These are phyloP conservation scores for Rhabdophis nuchalis DNA, from an alignment of 2,797 vertebrate genomes.

Conservation along the genomic window DNA sequence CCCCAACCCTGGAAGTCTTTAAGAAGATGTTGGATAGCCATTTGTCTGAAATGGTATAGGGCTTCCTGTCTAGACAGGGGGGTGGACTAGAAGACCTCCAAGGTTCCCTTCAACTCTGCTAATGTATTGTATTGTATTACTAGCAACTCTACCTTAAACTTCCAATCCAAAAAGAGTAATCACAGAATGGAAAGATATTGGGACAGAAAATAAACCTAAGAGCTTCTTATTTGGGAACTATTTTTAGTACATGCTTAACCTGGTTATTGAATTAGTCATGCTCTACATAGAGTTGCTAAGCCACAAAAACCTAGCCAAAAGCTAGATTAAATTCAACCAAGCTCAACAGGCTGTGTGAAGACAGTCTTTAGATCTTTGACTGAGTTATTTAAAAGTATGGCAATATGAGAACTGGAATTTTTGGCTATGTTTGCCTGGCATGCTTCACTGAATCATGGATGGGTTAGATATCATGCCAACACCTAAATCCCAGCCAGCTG, in stretches of 20 bases:
- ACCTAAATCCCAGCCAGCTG: background rate
- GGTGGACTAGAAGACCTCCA: too few relatives aligned
- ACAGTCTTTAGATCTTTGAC: background rate
- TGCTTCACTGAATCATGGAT: background rate
- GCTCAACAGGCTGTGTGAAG: background rate
- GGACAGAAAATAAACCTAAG: background rate
- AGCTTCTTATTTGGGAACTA: background rate
- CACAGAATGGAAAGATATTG: background rate
- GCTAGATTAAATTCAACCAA: background rate
- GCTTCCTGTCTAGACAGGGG: too few relatives aligned
- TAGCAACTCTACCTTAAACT: background rate
- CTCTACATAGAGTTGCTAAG: background rate
- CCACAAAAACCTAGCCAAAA: background rate
- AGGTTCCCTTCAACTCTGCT: too few relatives aligned
- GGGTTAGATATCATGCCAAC: background rate
- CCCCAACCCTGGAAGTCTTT: too few relatives aligned
- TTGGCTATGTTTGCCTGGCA: background rate
- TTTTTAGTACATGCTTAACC: background rate
- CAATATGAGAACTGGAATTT: background rate
- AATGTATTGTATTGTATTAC: too few relatives aligned
- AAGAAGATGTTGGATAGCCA: too few relatives aligned
- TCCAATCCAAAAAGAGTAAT: background rate
- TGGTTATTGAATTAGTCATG: background rate
- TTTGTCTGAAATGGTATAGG: too few relatives aligned
- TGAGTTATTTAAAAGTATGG: background rate